Conservation (phyloP, 2,797 vertebrate genomes). For the Esox lucius region DNA sequence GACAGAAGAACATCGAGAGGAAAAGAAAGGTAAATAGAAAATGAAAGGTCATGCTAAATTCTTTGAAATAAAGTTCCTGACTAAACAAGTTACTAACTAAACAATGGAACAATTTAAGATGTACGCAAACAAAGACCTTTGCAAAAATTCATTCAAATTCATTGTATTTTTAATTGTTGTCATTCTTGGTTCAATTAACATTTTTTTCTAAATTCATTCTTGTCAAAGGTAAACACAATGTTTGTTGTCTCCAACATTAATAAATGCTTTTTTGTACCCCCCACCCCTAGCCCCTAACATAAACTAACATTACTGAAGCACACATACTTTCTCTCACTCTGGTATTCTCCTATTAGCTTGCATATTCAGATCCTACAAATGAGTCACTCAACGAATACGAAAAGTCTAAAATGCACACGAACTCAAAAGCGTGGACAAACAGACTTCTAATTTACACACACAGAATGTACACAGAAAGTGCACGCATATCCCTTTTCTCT, state of each 20-base stretch:
- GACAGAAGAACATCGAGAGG: constrained; percentile 20
- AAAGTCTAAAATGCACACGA: constrained; percentile 74
- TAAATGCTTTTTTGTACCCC: constrained; percentile 49
- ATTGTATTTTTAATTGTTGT: constrained; percentile 75
- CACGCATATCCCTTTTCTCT: constrained; percentile 36
- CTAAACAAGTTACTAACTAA: background rate
- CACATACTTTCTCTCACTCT: constrained; percentile 48
- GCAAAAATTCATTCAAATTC: no score
- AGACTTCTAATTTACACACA: constrained; percentile 58
- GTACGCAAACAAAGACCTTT: constrained; percentile 27
- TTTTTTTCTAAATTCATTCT: constrained; percentile 49
- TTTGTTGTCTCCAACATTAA: constrained; percentile 57
- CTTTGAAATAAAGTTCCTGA: background rate
- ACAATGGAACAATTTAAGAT: background rate
- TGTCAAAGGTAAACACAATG: constrained; percentile 69
- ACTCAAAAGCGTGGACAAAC: constrained; percentile 69
- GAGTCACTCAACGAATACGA: constrained; percentile 69
- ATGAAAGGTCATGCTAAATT: background rate
- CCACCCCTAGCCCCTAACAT: constrained; percentile 35
- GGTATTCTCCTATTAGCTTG: constrained; percentile 62
- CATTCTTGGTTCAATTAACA: constrained; percentile 75
- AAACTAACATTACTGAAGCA: constrained; percentile 66
- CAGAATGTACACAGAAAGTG: constrained; percentile 48
- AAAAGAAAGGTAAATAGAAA: constrained; percentile 30
- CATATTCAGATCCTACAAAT: constrained; percentile 81